Percentiles rank a stretch among this genome's conserved stretches.
Conservation (phyloP, 2,888 invertebrate species). For the Eristalis arbustorum region DNA sequence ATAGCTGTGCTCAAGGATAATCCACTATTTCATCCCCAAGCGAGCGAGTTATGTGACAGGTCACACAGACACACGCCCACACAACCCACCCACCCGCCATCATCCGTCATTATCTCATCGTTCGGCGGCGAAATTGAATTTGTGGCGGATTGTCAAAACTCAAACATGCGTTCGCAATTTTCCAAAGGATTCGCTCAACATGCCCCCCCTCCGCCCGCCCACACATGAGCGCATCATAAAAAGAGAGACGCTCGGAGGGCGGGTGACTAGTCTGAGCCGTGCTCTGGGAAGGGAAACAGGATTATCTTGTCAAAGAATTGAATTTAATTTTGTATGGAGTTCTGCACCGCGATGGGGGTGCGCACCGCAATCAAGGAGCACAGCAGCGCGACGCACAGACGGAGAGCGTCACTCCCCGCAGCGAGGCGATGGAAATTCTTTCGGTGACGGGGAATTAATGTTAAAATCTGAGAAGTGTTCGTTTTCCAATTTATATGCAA, state of each 20-base stretch:
- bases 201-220: background rate
- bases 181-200: constrained; percentile 50
- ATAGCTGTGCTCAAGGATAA: background rate
- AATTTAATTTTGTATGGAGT: constrained; percentile 66
- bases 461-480: constrained; percentile 58
- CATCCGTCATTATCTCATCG: constrained; percentile 55
- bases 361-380: background rate
- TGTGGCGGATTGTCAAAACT: constrained; percentile 67
- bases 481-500: constrained; percentile 68
- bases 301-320: constrained; percentile 70
- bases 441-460: constrained; percentile 52
- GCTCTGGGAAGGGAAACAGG: constrained; percentile 46
- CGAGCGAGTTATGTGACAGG: too few relatives aligned
- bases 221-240: constrained; percentile 27
- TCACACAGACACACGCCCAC: too few relatives aligned
- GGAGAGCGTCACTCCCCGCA: background rate
- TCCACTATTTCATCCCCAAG: background rate
- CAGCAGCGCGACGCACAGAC: background rate
- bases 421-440: constrained; percentile 49
- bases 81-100: background rate
- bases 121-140: constrained; percentile 63
- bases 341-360: constrained; percentile 11
- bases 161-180: constrained; percentile 69
- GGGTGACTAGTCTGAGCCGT: background rate
- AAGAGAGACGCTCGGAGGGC: background rate